Conservation (phyloP, 92 coral and sea anemone genomes). For the Porites evermanni region DNA sequence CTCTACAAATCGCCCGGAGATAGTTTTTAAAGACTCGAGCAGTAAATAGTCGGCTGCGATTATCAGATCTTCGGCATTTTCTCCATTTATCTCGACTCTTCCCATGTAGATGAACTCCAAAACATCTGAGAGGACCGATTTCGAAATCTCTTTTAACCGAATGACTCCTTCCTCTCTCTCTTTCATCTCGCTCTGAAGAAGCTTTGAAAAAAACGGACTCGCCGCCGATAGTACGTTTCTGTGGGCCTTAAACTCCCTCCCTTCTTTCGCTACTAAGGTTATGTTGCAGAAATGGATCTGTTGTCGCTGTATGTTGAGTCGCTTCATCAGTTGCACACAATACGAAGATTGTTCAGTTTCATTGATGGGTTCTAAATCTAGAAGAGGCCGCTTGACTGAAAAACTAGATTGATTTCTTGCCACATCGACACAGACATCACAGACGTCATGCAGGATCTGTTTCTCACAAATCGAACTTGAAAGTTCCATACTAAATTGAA, state of each 20-base stretch:
- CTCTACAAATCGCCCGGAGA: not conserved
- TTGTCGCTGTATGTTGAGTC: slow-evolving; percentile 21
- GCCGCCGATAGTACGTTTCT: not conserved
- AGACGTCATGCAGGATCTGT: no score
- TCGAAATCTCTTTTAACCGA: not conserved
- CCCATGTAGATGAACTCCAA: slow-evolving; percentile 19
- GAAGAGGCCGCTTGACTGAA: no score
- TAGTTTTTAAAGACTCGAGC: not conserved
- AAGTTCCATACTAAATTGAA: no score
- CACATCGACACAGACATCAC: no score
- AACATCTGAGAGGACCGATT: slow-evolving; percentile 13
- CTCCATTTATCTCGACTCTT: slow-evolving; percentile 6
- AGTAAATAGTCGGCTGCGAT: slow-evolving; percentile 1
- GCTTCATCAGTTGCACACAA: slow-evolving; percentile 15
- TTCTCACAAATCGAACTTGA: no score
- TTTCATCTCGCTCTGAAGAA: slow-evolving; percentile 3
- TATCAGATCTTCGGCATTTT: not conserved
- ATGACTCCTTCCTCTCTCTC: not conserved
- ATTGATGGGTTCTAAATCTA: not conserved
- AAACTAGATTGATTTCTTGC: no score
- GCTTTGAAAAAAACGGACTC: not conserved
- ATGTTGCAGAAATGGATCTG: slow-evolving; percentile 14
- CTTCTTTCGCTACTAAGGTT: slow-evolving; percentile 13
- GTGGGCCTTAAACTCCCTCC: slow-evolving; percentile 21
- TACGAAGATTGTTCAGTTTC: not conserved